These are phyloP conservation scores for Penaeus japonicus DNA, from an alignment of 1,140 invertebrate genomes.

Conservation along the genomic window DNA sequence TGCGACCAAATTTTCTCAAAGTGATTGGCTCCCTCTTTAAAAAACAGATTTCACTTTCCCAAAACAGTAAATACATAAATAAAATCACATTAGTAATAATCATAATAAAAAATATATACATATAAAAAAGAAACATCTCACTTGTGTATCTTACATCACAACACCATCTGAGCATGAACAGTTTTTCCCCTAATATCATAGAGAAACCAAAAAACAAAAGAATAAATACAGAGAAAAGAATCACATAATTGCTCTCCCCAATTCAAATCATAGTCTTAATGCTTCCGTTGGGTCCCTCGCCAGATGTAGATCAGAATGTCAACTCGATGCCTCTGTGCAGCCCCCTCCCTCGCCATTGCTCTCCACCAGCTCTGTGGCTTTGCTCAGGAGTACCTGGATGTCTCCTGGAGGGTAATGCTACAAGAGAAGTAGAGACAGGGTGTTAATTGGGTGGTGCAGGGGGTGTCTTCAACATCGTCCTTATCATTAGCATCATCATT, in stretches of 20 bases:
- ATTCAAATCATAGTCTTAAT: neutral
- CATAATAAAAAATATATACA: too few species aligned
- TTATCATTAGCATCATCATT: neutral
- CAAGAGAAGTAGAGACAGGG: neutral
- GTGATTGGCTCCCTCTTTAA: too few species aligned
- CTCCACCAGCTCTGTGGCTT: conserved; percentile 42
- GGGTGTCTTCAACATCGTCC: neutral
- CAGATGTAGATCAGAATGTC: neutral
- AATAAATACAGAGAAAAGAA: neutral
- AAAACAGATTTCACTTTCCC: too few species aligned
- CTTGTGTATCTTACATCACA: too few species aligned
- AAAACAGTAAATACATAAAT: too few species aligned
- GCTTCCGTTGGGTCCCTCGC: neutral
- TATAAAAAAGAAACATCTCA: too few species aligned
- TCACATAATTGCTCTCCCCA: neutral
- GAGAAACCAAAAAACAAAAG: too few species aligned
- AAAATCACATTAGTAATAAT: too few species aligned
- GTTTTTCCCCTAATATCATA: too few species aligned
- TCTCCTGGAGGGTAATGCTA: conserved; percentile 47
- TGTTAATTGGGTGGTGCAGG: neutral
- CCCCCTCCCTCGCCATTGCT: neutral
- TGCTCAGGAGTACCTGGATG: conserved; percentile 39
- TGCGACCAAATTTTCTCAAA: too few species aligned
- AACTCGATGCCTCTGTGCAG: neutral
- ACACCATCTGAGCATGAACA: too few species aligned